Evolutionary conservation across 2,113 vertebrate species (phyloP).

Genomic region (Neolamprologus toae): DNA sequence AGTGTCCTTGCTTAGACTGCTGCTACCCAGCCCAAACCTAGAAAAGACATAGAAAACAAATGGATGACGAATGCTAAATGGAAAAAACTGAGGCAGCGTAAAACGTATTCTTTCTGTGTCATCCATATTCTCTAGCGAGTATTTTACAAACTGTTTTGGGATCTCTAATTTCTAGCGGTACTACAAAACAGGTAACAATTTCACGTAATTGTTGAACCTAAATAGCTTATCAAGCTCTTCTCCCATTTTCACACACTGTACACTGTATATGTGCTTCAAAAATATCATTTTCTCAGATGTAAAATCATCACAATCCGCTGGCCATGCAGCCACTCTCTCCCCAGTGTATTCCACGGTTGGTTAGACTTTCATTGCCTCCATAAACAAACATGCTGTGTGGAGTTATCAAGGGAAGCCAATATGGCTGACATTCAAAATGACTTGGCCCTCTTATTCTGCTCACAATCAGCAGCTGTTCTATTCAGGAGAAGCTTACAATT

Average conservation of each 20-base stretch:
- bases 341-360: constrained; percentile 1
- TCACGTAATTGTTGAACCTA: neutral
- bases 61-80: neutral
- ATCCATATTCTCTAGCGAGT: neutral
- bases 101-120: neutral
- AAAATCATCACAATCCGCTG: neutral
- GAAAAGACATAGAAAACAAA: neutral
- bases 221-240: neutral
- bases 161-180: neutral
- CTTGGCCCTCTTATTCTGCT: constrained; percentile 30
- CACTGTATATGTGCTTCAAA: neutral
- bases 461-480: constrained; percentile 47
- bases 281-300: neutral
- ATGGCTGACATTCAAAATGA: constrained; percentile 58
- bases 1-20: neutral
- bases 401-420: constrained; percentile 41
- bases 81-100: neutral
- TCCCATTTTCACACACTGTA: neutral
- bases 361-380: constrained; percentile 43
- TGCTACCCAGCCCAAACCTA: neutral
- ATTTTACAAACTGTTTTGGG: neutral
- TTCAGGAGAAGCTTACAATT: constrained; percentile 15
- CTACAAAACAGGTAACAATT: neutral
- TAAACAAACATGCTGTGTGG: constrained; percentile 46
- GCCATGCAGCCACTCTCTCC: neutral